Base-by-base conservation (phyloP, 2,888 invertebrate genomes). In the Adelognathus sp. region DNA sequence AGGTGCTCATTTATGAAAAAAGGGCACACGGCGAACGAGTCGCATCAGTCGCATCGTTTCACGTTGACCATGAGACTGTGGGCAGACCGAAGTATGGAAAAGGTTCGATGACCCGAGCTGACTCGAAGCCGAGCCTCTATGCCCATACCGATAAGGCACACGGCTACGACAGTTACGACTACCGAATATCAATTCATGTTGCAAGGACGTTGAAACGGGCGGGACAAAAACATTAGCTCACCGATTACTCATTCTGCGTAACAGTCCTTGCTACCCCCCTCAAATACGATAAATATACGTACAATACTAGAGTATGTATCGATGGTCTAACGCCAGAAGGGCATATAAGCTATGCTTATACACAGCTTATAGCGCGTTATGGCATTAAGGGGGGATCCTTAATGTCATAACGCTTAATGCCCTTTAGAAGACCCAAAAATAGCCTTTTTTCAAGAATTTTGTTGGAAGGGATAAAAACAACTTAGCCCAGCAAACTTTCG, bases 71-170 rank as follows among this genome's bases (percentile, higher is more conserved):
- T 14, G 46, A 46, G 46, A n/a, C 29, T 9, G 5, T 29, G 11
- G 16, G 27, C 9, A 14, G 41, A 27, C 41, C 3, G 27, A 46
- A 63, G 21, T 46, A 33, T 9, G 7, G 18, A 21, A 52, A 61
- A 9, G 29, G 71, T 71, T 61, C 71, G 52, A 71, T 54, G 71
- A 71, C 61, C 71, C 61, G 18, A n/a, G 24, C 41, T 21, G 9
- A 41, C n/a, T 4, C n/a, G 9, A 44, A 24, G 16, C 31, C 41
- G 41, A 39, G 41, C n/a, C 29, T n/a, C n/a, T n/a, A 31, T 33
- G 31, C 31, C 44, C 29, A 29, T 7, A 33, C 46, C 18, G n/a
- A 63, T 46, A 9, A 2, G 11, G 29, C 31, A n/a, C n/a, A n/a
- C n/a, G 11, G 11, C 6, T 11, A 18, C 46, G n/a, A 46, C 31